phyloP scores from a whole-genome alignment of 92 coral and sea anemone genomes.

The Phymanthus crucifer region DNA sequence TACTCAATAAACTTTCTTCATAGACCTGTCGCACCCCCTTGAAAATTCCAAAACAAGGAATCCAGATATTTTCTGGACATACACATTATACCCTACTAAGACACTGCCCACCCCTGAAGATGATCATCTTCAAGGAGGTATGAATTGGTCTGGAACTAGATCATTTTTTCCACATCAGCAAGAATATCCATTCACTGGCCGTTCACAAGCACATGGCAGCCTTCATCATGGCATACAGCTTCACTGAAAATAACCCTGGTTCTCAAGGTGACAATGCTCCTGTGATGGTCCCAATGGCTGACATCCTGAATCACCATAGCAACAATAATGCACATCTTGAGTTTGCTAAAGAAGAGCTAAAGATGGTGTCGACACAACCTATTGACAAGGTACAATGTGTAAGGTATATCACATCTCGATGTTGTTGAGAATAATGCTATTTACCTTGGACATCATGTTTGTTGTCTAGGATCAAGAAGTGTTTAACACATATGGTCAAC shows the following conservation, averaged over 20 bases:
- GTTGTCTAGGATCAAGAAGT: conserved; percentile 40
- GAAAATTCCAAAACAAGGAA: too few relatives aligned
- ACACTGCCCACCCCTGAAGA: neutral
- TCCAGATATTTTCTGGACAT: too few relatives aligned
- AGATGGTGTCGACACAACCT: conserved; percentile 83
- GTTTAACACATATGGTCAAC: conserved; percentile 76
- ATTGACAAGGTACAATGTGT: conserved; percentile 69
- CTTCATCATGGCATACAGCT: conserved; percentile 98
- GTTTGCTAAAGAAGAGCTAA: conserved; percentile 75
- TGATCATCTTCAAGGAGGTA: neutral
- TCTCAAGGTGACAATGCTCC: conserved; percentile 47
- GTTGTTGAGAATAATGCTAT: neutral
- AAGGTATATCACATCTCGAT: neutral
- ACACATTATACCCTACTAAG: neutral
- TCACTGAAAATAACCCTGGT: conserved; percentile 69
- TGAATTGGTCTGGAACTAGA: neutral
- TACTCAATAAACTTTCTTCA: too few relatives aligned
- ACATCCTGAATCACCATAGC: conserved; percentile 92
- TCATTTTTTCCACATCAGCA: conserved; percentile 40
- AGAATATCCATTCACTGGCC: conserved; percentile 54
- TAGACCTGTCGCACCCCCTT: too few relatives aligned
- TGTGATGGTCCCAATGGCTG: conserved; percentile 99
- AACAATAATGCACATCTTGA: conserved; percentile 89
- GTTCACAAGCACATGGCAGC: conserved; percentile 97
- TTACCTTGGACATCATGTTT: neutral